Percentiles rank a stretch among this genome's conserved stretches.
Evolutionary conservation across 2,113 vertebrate genomes (phyloP).

Genomic region (Rhombomys opimus): DNA sequence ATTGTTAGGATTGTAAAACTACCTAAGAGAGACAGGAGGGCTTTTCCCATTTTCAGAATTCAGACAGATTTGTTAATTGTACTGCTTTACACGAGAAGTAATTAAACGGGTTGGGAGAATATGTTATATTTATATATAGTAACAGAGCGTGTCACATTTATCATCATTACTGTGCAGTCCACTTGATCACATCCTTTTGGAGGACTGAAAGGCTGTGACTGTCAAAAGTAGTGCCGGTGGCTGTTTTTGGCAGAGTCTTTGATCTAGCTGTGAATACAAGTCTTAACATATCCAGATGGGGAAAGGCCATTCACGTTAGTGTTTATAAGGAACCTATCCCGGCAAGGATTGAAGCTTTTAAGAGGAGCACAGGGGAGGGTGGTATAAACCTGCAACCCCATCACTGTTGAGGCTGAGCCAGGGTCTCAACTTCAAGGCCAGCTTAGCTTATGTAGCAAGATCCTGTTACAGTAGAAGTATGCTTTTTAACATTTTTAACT

Average conservation of each 20-base stretch:
- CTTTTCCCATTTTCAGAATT: constrained; percentile 75
- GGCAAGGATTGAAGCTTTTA: constrained; percentile 44
- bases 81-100: constrained; percentile 72
- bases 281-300: constrained; percentile 28
- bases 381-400: neutral
- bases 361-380: neutral
- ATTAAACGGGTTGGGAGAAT: constrained; percentile 75
- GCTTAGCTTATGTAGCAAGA: neutral
- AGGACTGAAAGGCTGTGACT: neutral
- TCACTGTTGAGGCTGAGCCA: neutral
- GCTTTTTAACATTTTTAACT: constrained; percentile 33
- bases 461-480: neutral
- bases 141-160: constrained; percentile 54
- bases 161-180: constrained; percentile 47
- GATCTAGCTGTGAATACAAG: constrained; percentile 11
- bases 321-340: constrained; percentile 17
- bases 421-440: neutral
- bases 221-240: constrained; percentile 51
- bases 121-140: constrained; percentile 78
- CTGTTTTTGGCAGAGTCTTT: constrained; percentile 50
- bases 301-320: neutral
- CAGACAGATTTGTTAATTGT: constrained; percentile 74
- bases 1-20: constrained; percentile 73
- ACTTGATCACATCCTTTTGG: constrained; percentile 62
- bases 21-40: constrained; percentile 68